Base-by-base conservation (phyloP, 2,797 vertebrate genomes). In the Alfaro cultratus region DNA sequence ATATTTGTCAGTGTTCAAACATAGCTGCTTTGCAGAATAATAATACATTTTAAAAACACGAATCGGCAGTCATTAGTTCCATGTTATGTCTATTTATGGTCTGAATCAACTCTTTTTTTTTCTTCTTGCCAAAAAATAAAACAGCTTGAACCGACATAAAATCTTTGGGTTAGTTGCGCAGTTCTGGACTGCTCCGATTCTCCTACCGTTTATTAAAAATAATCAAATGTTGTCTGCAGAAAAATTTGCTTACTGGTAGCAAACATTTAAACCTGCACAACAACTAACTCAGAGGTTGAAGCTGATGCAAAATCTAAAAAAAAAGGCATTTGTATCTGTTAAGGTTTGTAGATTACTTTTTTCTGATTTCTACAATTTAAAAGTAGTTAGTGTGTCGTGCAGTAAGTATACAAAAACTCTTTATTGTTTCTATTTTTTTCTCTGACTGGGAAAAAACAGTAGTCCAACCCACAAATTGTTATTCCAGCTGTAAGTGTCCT, bases 401-500 rank as follows among this genome's bases (percentile, higher is more conserved):
- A 62, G 76, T 34, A 41, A 29, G 2, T 16, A 21, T 26, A 57
- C 21, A 23, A 53, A 34, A 46, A 55, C 51, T 10, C n/a, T 74
- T 49, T 62, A 3, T 36, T 46, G 39, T 76, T 76, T 60, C 31
- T 45, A 60, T 75, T 64, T 75, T 46, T 62, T 76, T 45, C 45
- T 77, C 83, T 86, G 81, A 90, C 79, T 94, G 91, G 94, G 92
- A 95, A 95, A 92, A 41, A 88, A 85, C 86, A 88, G 80, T 76
- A 93, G 89, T 85, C 78, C 88, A 93, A 93, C 94, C 86, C 89
- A 92, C 89, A 85, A 92, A 87, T 88, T 96, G 95, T 96, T 96
- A 93, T 95, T 95, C 89, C 96, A 96, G 95, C 96, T 96, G 96
- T 91, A 92, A 92, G 77, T 47, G 86, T 86, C 85, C 94, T 96